phyloP scores from a whole-genome alignment of 1,140 invertebrate genomes.

The Drosophila gunungcola region DNA sequence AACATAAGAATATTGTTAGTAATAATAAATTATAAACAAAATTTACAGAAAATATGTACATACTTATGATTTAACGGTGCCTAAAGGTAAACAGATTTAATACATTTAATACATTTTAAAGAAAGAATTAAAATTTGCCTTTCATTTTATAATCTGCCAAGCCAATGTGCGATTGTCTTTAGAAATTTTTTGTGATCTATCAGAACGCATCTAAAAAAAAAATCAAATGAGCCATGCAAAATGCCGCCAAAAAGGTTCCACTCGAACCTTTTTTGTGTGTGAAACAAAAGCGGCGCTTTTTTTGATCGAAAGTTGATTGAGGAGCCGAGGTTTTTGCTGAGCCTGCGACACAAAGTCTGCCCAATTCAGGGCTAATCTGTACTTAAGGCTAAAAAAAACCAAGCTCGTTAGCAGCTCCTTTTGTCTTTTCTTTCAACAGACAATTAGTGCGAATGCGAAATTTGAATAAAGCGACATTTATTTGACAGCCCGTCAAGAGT shows the following conservation, averaged over 20 bases:
- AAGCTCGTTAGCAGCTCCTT: slow-evolving; percentile 65
- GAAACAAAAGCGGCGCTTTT: slow-evolving; percentile 76
- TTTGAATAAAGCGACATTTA: slow-evolving; percentile 84
- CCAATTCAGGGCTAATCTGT: slow-evolving; percentile 68
- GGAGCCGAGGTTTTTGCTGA: slow-evolving; percentile 35
- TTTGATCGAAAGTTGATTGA: slow-evolving; percentile 82
- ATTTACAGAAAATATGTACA: too few species aligned
- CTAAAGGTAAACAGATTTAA: too few species aligned
- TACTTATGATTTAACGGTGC: too few species aligned
- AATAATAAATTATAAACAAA: too few species aligned
- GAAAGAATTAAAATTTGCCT: too few species aligned
- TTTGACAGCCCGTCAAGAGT: slow-evolving; percentile 82
- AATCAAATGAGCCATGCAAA: slow-evolving; percentile 82
- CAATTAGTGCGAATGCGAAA: slow-evolving; percentile 81
- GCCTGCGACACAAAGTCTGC: slow-evolving; percentile 77
- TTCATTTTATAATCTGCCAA: background rate
- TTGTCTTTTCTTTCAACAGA: slow-evolving; percentile 61
- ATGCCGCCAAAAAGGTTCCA: slow-evolving; percentile 72
- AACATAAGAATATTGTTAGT: too few species aligned
- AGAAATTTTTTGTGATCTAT: slow-evolving; percentile 62
- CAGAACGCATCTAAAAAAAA: slow-evolving; percentile 71
- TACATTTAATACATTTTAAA: too few species aligned
- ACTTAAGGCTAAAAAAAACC: slow-evolving; percentile 35
- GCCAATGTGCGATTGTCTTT: slow-evolving; percentile 41
- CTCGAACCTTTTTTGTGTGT: slow-evolving; percentile 45